Conservation (phyloP, 1,140 invertebrate genomes). For the Armadillidium nasatum region DNA sequence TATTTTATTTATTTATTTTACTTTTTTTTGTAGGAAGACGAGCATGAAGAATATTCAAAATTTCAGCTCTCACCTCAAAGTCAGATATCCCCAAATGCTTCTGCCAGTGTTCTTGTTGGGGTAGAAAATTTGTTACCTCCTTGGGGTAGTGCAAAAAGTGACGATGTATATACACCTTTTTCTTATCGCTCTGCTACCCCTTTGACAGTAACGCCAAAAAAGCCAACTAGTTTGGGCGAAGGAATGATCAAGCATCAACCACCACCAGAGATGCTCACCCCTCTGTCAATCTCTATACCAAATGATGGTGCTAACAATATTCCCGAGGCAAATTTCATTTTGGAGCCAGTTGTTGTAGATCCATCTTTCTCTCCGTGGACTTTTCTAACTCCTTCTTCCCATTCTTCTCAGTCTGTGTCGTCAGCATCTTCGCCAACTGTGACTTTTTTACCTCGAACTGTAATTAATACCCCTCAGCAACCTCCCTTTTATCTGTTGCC, state of each 20-base stretch:
- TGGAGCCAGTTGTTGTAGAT: background rate
- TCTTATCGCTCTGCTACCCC: background rate
- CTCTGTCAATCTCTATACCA: background rate
- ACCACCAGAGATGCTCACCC: background rate
- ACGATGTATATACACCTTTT: conserved; percentile 5
- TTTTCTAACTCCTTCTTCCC: background rate
- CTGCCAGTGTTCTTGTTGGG: conserved; percentile 22
- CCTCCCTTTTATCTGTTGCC: background rate
- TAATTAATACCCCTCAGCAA: background rate
- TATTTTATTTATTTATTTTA: too few species aligned
- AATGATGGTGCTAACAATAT: background rate
- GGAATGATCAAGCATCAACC: background rate
- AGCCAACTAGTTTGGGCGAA: background rate
- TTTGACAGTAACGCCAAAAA: background rate
- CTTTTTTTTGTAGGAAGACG: too few species aligned
- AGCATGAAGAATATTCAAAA: too few species aligned
- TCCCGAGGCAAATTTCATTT: too few species aligned
- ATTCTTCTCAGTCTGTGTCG: background rate
- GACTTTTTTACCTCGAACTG: background rate
- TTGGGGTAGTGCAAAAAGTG: conserved; percentile 22
- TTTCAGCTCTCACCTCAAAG: background rate
- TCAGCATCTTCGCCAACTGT: background rate
- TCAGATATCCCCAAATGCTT: conserved; percentile 13
- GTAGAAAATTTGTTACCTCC: conserved; percentile 24
- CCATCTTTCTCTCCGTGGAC: background rate